These are phyloP conservation scores for Drosophila sproati DNA, from an alignment of 1,140 invertebrate species.

Conservation along the genomic window DNA sequence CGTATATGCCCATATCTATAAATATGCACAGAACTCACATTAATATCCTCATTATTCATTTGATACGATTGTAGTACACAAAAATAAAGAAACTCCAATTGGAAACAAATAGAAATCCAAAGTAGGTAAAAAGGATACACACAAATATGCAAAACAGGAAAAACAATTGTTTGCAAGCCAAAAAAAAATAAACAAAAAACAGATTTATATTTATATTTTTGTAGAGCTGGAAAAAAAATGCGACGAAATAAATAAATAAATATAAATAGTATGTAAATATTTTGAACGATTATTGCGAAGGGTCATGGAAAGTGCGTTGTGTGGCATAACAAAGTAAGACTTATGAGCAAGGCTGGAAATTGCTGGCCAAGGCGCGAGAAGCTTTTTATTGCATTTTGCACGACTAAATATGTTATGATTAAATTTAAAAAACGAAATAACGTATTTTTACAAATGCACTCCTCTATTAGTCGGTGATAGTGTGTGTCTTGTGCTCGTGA, in stretches of 20 bases:
- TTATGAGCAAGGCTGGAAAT: constrained; percentile 32
- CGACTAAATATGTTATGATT: not conserved
- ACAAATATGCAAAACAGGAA: constrained; percentile 31
- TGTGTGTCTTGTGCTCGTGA: too few relatives aligned
- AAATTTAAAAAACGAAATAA: too few relatives aligned
- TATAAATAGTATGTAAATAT: constrained; percentile 8
- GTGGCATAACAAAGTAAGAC: constrained; percentile 3
- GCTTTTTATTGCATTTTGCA: not conserved
- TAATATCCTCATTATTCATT: constrained; percentile 18
- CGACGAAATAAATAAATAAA: constrained; percentile 1
- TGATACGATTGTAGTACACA: not conserved
- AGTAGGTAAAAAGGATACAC: constrained; percentile 10
- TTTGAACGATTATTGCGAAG: constrained; percentile 14
- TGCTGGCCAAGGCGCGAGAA: constrained; percentile 11
- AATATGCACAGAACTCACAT: constrained; percentile 26
- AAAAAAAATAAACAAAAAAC: not conserved
- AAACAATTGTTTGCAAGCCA: constrained; percentile 38
- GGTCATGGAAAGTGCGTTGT: constrained; percentile 7
- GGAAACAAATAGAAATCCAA: constrained; percentile 20
- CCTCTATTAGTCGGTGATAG: too few relatives aligned
- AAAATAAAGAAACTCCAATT: constrained; percentile 18
- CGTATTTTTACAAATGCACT: too few relatives aligned
- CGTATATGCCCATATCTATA: constrained; percentile 82
- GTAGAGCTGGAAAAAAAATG: constrained; percentile 20
- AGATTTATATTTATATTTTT: not conserved